A percentile compares a stretch with the other conserved stretches of the same genome.
phyloP scores from a whole-genome alignment of 2,113 vertebrate genomes.

The Cyanoliseus patagonus region DNA sequence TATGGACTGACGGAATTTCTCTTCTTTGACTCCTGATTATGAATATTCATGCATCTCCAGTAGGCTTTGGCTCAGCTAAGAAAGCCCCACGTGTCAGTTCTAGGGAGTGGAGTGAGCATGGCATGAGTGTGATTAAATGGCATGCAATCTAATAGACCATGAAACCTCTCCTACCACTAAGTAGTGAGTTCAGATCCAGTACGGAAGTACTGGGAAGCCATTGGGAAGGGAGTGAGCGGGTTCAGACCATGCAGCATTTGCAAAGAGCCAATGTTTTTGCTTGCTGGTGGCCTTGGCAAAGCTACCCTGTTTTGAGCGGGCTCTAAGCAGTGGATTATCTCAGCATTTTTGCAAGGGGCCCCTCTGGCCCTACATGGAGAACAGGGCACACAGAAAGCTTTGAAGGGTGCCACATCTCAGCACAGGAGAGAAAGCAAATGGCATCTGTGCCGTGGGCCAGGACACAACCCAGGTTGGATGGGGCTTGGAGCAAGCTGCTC shows the following conservation, averaged over 20 bases:
- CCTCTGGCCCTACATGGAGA: neutral
- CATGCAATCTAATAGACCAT: too few species aligned
- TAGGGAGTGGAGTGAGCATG: fast-evolving
- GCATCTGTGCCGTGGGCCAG: neutral
- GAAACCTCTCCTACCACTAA: neutral
- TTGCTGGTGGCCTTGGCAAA: neutral
- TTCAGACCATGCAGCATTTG: neutral
- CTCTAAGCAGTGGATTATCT: neutral
- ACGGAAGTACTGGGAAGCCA: neutral
- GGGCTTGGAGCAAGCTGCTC: neutral
- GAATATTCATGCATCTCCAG: neutral
- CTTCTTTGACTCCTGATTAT: neutral
- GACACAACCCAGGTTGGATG: neutral
- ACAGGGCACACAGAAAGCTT: neutral
- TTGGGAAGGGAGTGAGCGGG: neutral
- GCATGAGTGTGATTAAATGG: neutral
- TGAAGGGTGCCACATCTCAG: neutral
- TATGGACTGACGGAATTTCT: neutral
- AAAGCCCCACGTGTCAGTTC: neutral
- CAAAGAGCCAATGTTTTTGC: neutral
- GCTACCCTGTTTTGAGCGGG: neutral
- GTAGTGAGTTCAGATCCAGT: neutral
- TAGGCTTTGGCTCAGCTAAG: neutral
- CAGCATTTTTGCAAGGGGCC: neutral
- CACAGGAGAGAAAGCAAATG: neutral